These are phyloP conservation scores for Arizona elegans DNA, from an alignment of 2,113 vertebrate species.

Conservation along the genomic window DNA sequence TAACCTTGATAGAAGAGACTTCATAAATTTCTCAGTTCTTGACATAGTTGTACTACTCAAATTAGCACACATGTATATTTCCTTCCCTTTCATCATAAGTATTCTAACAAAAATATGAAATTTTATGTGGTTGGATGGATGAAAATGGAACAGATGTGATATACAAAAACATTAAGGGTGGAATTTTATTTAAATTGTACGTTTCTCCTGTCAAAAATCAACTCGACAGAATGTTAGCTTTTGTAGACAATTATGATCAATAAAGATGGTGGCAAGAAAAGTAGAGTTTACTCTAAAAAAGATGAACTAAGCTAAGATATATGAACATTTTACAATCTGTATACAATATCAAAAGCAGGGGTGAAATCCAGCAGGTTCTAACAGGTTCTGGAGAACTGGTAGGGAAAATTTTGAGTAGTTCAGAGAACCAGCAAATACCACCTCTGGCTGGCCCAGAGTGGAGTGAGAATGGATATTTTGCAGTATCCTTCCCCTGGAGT, in stretches of 20 bases:
- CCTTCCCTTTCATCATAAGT: background rate
- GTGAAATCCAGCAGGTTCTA: too few relatives aligned
- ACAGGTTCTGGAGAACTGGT: too few relatives aligned
- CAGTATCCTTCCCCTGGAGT: too few relatives aligned
- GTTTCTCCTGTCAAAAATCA: background rate
- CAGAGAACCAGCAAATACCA: too few relatives aligned
- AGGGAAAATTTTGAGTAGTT: too few relatives aligned
- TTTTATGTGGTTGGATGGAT: background rate
- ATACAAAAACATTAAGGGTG: background rate
- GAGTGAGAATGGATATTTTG: too few relatives aligned
- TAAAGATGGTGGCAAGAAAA: background rate
- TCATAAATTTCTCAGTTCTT: background rate
- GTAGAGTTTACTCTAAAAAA: background rate
- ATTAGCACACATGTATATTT: background rate
- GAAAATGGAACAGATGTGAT: background rate
- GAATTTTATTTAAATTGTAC: background rate
- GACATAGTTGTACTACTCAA: background rate
- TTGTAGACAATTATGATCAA: background rate
- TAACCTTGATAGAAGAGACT: background rate
- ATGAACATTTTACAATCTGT: background rate
- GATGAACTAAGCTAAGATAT: too few relatives aligned
- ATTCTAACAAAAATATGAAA: background rate
- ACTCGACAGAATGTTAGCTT: background rate
- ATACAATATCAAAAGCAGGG: background rate
- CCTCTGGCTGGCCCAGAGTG: too few relatives aligned